A percentile compares a stretch with the other conserved stretches of the same genome.
Evolutionary conservation across 2,797 vertebrate species (phyloP).

Genomic region (Tokudaia tokunoshimensis): DNA sequence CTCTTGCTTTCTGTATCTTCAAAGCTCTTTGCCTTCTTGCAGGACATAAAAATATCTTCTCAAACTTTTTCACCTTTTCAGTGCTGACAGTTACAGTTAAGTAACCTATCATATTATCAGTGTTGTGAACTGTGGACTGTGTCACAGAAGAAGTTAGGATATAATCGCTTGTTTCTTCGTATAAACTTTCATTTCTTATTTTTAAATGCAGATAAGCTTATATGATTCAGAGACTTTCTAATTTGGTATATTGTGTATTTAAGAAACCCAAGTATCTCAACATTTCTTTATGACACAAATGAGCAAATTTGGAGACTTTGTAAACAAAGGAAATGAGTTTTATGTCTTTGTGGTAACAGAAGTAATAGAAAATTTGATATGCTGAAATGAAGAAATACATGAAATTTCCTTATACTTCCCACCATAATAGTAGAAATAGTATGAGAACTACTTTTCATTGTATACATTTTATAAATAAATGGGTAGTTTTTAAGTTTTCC

Average conservation of each 20-base stretch:
- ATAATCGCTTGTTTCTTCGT: constrained; percentile 49
- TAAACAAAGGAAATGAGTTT: constrained; percentile 52
- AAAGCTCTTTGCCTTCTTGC: constrained; percentile 35
- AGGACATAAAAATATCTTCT: constrained; percentile 24
- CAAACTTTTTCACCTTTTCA: constrained; percentile 17
- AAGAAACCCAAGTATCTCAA: constrained; percentile 6
- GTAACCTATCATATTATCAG: not conserved
- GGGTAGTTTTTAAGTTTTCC: constrained; percentile 77
- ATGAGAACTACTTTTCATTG: constrained; percentile 50
- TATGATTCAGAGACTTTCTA: not conserved
- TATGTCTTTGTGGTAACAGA: constrained; percentile 45
- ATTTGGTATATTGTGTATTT: constrained; percentile 38
- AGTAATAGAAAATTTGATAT: constrained; percentile 60
- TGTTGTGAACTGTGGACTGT: not conserved
- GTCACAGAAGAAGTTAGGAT: not conserved
- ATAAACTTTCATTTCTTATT: constrained; percentile 10
- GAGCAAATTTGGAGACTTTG: constrained; percentile 40
- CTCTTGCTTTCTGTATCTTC: constrained; percentile 30
- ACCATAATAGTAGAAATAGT: not conserved
- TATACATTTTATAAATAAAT: constrained; percentile 61
- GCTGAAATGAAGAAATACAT: constrained; percentile 38
- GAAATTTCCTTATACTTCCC: constrained; percentile 35
- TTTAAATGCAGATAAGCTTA: constrained; percentile 17
- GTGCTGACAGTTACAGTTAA: constrained; percentile 2
- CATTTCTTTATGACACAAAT: constrained; percentile 49